A percentile compares a stretch with the other conserved stretches of the same genome.
Conservation (phyloP, 1,140 invertebrate genomes). For the Drosophila obscura region DNA sequence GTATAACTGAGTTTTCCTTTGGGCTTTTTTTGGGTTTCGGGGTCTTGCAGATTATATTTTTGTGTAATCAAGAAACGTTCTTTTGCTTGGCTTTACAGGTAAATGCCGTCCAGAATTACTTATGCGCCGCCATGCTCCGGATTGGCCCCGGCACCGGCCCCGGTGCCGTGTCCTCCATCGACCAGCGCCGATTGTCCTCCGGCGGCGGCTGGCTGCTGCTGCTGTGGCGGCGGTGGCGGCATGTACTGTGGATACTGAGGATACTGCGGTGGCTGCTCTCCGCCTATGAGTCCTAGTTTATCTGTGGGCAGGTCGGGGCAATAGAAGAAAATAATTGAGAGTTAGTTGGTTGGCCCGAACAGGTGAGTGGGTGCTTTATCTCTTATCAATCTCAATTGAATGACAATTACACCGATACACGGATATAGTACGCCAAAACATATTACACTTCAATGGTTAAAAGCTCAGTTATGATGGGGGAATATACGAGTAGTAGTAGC, state of each 20-base stretch:
- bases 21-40: slow-evolving; percentile 5
- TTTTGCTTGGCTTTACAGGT: slow-evolving; percentile 48
- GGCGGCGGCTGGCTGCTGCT: slow-evolving; percentile 67
- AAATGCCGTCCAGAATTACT: slow-evolving; percentile 57
- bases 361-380: background rate
- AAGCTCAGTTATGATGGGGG: slow-evolving; percentile 47
- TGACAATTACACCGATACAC: slow-evolving; percentile 74
- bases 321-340: slow-evolving; percentile 1
- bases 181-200: slow-evolving; percentile 73
- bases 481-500: slow-evolving; percentile 27
- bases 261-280: slow-evolving; percentile 82
- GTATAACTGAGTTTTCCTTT: slow-evolving; percentile 68
- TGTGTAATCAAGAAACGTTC: slow-evolving; percentile 46
- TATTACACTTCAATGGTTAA: slow-evolving; percentile 58
- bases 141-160: slow-evolving; percentile 25
- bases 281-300: slow-evolving; percentile 84
- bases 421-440: slow-evolving; percentile 59
- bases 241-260: slow-evolving; percentile 83
- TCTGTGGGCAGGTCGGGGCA: slow-evolving; percentile 40
- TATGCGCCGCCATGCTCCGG: slow-evolving; percentile 64
- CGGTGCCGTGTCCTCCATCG: slow-evolving; percentile 47
- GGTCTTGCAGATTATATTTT: slow-evolving; percentile 29
- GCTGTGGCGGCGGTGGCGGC: slow-evolving; percentile 75
- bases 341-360: slow-evolving; percentile 5
- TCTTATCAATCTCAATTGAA: slow-evolving; percentile 41